Percentiles rank a stretch among this genome's conserved stretches.
These are phyloP conservation scores for Anthrax anthrax DNA, from an alignment of 2,888 invertebrate genomes.

Conservation along the genomic window DNA sequence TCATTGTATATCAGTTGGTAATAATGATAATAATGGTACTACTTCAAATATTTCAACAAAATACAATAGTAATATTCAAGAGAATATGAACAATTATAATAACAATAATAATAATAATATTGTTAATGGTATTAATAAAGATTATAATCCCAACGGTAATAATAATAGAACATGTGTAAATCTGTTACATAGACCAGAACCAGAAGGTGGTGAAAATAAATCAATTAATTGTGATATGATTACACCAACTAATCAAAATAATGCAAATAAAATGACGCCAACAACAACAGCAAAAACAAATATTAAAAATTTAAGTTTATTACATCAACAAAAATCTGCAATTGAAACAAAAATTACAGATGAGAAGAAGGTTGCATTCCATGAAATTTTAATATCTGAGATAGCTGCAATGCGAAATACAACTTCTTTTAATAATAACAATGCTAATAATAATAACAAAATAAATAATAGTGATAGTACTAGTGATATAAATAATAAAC, in stretches of 20 bases:
- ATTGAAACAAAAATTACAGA: neutral
- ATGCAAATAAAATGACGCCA: too few species aligned
- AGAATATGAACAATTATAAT: neutral
- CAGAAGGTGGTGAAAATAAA: constrained; percentile 11
- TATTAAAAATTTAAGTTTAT: neutral
- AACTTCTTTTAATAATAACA: constrained; percentile 1
- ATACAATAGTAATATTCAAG: neutral
- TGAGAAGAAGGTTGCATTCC: constrained; percentile 35
- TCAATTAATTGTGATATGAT: neutral
- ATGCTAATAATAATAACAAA: neutral
- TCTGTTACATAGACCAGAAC: constrained; percentile 12
- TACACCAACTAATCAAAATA: neutral
- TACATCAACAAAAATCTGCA: neutral
- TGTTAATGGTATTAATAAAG: neutral
- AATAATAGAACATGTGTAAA: constrained; percentile 5
- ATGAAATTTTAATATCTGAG: constrained; percentile 57
- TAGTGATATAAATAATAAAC: constrained; percentile 1
- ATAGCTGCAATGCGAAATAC: constrained; percentile 46
- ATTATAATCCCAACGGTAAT: neutral
- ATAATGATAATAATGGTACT: neutral
- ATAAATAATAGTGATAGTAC: neutral
- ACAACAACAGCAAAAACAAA: too few species aligned
- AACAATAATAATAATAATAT: neutral
- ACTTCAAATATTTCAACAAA: constrained; percentile 4
- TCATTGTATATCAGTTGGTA: constrained; percentile 11